phyloP scores from a whole-genome alignment of 1,140 invertebrate species.

The Drepana arcuata region DNA sequence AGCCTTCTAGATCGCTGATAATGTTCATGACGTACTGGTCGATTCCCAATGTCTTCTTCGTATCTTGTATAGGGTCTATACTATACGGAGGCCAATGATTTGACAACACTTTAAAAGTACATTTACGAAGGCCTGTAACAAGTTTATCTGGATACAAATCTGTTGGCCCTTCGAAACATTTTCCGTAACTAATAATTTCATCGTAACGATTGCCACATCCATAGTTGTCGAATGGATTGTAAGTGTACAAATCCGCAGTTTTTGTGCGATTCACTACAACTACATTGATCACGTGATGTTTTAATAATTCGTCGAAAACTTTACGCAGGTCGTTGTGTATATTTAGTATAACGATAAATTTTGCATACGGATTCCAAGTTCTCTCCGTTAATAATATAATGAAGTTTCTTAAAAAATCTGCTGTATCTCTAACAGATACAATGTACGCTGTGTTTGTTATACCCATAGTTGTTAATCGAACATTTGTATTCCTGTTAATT shows the following conservation, averaged over 20 bases:
- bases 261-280: conserved; percentile 18
- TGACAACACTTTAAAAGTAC: too few species aligned
- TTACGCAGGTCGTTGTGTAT: neutral
- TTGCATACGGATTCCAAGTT: conserved; percentile 20
- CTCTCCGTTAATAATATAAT: conserved; percentile 1
- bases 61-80: too few species aligned
- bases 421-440: neutral
- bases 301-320: too few species aligned
- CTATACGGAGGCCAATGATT: too few species aligned
- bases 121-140: too few species aligned
- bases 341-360: conserved; percentile 19
- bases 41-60: too few species aligned
- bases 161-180: conserved; percentile 7
- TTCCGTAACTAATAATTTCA: conserved; percentile 11
- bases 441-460: conserved; percentile 5
- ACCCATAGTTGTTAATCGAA: too few species aligned
- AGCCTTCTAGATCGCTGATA: too few species aligned
- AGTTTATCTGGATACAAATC: too few species aligned
- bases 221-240: conserved; percentile 38
- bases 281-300: conserved; percentile 22
- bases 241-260: conserved; percentile 24
- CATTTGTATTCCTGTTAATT: neutral
- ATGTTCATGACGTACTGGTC: too few species aligned
- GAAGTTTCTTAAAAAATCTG: conserved; percentile 1
- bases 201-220: conserved; percentile 23